These are phyloP conservation scores for Hylyphantes graminicola DNA, from an alignment of 1,140 invertebrate species.

Conservation along the genomic window DNA sequence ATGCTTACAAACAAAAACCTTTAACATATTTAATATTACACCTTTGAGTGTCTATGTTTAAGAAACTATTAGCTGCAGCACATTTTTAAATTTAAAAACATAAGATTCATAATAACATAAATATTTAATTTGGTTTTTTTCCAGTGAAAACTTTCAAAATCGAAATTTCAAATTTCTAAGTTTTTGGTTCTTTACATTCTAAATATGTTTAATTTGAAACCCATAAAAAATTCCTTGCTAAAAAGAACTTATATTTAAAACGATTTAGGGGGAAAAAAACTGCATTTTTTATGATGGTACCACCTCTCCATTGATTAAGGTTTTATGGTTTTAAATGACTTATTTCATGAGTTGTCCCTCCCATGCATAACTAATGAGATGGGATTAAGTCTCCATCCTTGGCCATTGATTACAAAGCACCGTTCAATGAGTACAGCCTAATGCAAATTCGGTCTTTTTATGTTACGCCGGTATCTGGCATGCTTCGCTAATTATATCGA, in stretches of 20 bases:
- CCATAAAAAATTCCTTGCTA: no score
- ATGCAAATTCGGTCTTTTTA: conserved; percentile 46
- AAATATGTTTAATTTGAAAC: no score
- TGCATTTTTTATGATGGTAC: conserved; percentile 34
- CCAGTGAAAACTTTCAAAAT: no score
- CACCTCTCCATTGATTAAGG: conserved; percentile 56
- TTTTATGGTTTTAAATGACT: conserved; percentile 58
- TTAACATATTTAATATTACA: no score
- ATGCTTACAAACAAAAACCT: no score
- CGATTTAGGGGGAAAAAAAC: not conserved
- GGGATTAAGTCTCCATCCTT: conserved; percentile 18
- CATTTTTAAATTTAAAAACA: no score
- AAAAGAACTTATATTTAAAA: not conserved
- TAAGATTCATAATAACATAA: no score
- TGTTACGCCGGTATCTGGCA: conserved; percentile 14
- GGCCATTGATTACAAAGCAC: conserved; percentile 43
- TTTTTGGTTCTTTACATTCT: no score
- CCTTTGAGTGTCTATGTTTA: no score
- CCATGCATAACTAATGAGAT: conserved; percentile 56
- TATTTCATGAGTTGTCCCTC: conserved; percentile 54
- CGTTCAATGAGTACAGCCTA: conserved; percentile 14
- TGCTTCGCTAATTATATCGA: conserved; percentile 39
- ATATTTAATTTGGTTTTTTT: no score
- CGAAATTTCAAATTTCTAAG: no score
- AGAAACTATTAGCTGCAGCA: no score